Base-by-base conservation (phyloP, 2,888 invertebrate genomes). In the Dryobota labecula region DNA sequence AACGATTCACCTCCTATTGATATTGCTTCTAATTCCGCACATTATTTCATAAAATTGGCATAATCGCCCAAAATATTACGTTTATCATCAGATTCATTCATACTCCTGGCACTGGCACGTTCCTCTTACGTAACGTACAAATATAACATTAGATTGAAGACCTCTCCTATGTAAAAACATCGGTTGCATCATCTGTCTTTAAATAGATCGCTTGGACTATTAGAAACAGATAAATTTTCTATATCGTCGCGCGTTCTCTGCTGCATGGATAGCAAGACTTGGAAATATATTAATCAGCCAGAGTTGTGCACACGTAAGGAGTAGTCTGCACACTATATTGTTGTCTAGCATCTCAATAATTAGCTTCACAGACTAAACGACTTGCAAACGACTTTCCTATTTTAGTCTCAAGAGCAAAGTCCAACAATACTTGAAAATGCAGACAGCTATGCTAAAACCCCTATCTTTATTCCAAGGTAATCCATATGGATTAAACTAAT, bases 111-210 rank as follows among this genome's bases (percentile, higher is more conserved):
- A 83, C 79, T 83, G 80, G 76, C 81, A 83, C 65, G 60, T 77
- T 54, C 75, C 53, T 82, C 82, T 80, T 77, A 75, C 67, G 64
- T 73, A 77, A 77, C 70, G 62, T 67, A 77, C 74, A 56, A 84
- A 84, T 83, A 85, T 81, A 87, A 82, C 83, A 75, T 84, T 84
- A 68, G 77, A 83, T 70, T 68, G 80, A 72, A 83, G 80, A 78
- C 83, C 80, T 77, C 80, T 78, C 62, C 64, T 63, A 76, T 74
- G 80, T 85, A 81, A 85, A 87, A 89, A 87, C 80, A 82, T 63
- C 63, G 76, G 72, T 89, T 87, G 84, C 87, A 86, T 89, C 89
- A 89, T 78, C 73, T 56, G 33, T 83, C 80, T 86, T 70, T 83
- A 86, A 86, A 88, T 88, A 89, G 84, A 76, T 62, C 49, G 62